Evolutionary conservation across 2,797 vertebrate genomes (phyloP), one percentile per base, ranked within the genome.

Genomic region (Octomys mimax): DNA sequence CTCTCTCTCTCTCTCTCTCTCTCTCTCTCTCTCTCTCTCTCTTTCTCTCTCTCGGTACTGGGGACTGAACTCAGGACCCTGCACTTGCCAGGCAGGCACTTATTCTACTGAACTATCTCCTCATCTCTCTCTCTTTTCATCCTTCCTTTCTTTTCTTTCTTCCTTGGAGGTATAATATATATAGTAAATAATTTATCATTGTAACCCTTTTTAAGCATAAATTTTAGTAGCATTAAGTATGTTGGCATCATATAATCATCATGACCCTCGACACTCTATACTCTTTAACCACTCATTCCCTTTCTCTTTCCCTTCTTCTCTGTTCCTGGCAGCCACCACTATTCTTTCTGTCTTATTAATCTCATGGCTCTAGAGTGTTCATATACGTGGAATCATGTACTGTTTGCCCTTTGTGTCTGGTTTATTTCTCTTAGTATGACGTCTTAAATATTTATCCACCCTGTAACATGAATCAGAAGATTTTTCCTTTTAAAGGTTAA

Each of bases 381-480:
- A 14, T 26, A 39, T 19, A 70, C 71, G 12, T 82, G 39, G 46
- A 88, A 21, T 83, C 28, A 22, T 22, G 75, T 19, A 22, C 26
- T 19, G n/a, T 22, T 39, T 39, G 22, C 52, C 33, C 64, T 90
- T 61, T 77, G 49, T 62, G 81, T 71, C 54, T 93, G 61, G 8
- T 33, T 96, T 77, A n/a, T 52, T 95, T 95, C 68, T n/a, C 33
- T 88, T 79, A 77, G 62, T 33, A 73, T 66, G 61, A 79, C 18
- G 19, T 54, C 49, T n/a, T 64, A 28, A 87, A 54, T 62, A 80
- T 33, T 54, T 5, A 77, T 36, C 42, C n/a, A 42, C 33, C 10
- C 66, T 70, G 62, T 26, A 28, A 10, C 18, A 11, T 42, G 49
- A 12, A 4, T 49, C 64, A 66, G 49, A 75, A 68, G 71, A n/a